phyloP scores from a whole-genome alignment of 2,113 vertebrate genomes.

The Brienomyrus brachyistius region DNA sequence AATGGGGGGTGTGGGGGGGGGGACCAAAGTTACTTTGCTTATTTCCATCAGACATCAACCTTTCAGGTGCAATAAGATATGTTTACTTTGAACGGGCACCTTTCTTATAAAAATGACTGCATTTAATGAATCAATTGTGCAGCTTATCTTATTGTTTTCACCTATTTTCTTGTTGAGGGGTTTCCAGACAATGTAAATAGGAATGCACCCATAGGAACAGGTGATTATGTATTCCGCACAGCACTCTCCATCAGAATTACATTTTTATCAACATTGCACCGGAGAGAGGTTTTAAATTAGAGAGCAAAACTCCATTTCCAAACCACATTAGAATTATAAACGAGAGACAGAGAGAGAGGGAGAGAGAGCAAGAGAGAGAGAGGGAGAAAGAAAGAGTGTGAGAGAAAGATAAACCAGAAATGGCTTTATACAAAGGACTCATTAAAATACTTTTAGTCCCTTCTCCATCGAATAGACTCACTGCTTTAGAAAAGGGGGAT shows the following conservation, averaged over 20 bases:
- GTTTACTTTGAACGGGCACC: constrained; percentile 30
- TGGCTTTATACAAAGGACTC: constrained; percentile 44
- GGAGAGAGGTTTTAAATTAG: constrained; percentile 41
- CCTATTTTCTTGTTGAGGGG: constrained; percentile 41
- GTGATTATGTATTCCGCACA: constrained; percentile 36
- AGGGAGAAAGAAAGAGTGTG: not conserved
- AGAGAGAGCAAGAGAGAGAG: constrained; percentile 1
- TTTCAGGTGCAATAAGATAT: constrained; percentile 31
- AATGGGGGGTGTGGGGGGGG: not conserved
- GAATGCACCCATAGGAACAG: constrained; percentile 26
- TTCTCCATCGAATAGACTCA: constrained; percentile 39
- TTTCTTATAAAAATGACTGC: constrained; percentile 41
- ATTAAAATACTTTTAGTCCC: constrained; percentile 41
- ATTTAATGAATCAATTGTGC: constrained; percentile 37
- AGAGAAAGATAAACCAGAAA: constrained; percentile 45
- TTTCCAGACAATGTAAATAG: constrained; percentile 44
- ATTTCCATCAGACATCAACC: constrained; percentile 24
- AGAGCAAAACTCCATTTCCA: constrained; percentile 42
- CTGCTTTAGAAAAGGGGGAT: constrained; percentile 32
- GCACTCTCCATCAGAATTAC: constrained; percentile 40
- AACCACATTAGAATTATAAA: constrained; percentile 38
- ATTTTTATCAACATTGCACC: constrained; percentile 44
- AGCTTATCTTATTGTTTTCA: constrained; percentile 39
- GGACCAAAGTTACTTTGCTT: not conserved
- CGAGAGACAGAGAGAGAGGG: constrained; percentile 19